Conservation (phyloP, 2,113 vertebrate genomes). For the Scytalopus superciliaris region DNA sequence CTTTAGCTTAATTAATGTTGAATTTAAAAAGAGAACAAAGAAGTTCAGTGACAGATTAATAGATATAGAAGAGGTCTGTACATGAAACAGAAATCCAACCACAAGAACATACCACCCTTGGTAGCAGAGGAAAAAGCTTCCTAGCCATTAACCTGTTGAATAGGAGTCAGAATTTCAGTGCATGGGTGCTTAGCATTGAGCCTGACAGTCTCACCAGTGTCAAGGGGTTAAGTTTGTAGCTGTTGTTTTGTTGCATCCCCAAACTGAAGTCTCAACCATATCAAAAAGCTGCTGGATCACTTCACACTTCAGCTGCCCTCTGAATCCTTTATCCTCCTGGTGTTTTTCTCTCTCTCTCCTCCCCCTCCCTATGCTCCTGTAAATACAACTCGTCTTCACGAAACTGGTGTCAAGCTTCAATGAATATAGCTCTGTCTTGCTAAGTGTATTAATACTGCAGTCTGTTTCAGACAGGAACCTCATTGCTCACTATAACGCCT, state of each 20-base stretch:
- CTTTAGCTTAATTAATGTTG: background rate
- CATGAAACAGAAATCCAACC: background rate
- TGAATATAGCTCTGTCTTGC: slow-evolving; percentile 55
- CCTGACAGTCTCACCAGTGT: background rate
- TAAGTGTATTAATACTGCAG: slow-evolving; percentile 54
- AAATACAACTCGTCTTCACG: slow-evolving; percentile 44
- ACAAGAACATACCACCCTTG: background rate
- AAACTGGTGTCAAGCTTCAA: slow-evolving; percentile 58
- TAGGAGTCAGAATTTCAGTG: slow-evolving; percentile 18
- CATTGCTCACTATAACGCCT: slow-evolving; percentile 40
- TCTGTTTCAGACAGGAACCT: slow-evolving; percentile 54
- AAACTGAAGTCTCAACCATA: slow-evolving; percentile 28
- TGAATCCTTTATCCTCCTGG: slow-evolving; percentile 26
- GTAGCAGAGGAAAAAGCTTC: background rate
- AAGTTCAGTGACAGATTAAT: background rate
- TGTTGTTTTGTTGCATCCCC: slow-evolving; percentile 42
- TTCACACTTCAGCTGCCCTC: slow-evolving; percentile 53
- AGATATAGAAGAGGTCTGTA: background rate
- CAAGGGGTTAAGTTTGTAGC: slow-evolving; percentile 42
- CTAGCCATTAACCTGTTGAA: background rate
- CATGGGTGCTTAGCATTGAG: background rate
- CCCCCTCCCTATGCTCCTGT: background rate
- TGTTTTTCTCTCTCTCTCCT: slow-evolving; percentile 9
- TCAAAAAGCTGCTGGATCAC: slow-evolving; percentile 42
- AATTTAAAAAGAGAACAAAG: background rate